Base-by-base conservation (phyloP, 1,140 invertebrate species). In the Drusus annulatus region DNA sequence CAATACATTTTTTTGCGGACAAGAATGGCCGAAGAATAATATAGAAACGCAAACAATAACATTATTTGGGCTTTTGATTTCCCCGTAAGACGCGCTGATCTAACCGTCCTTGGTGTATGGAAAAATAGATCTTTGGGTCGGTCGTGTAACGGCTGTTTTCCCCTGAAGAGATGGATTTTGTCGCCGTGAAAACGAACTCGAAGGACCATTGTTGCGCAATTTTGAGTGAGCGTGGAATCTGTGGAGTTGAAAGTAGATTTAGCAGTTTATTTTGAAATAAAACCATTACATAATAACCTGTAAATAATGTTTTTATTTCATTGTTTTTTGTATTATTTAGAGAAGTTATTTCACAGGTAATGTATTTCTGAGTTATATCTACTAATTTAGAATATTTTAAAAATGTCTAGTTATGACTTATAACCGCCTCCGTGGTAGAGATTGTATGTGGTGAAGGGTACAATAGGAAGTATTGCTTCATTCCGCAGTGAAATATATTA, bases 61-160 rank as follows among this genome's bases (percentile, higher is more conserved):
- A 82, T 79, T 82, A 52, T 36, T 36, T 36, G 80, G 21, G 63
- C 54, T 79, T 82, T 79, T 82, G 80, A 81, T 79, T 79, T 75
- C 71, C 50, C 28, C 23, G 63, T 56, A 80, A 45, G 31, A 62
- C 28, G 63, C 68, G 52, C 25, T 19, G 51, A 51, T 52, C 36
- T 19, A 25, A 71, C 63, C 68, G 68, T 25, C 7, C 45, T 71
- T 15, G 15, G 8, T 5, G 31, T 15, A 51, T 51, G n/a, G 65
- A 23, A 71, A 71, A 71, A 23, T 36, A 16, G n/a, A 17, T 19
- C 28, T 71, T 71, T 17, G 21, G 60, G 0, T 63, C 6, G 16
- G 5, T 15, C 15, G 25, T 16, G 16, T 63, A 63, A 63, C 45
- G 65, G 65, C 36, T 69, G 23, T 69, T 69, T 69, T 19, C 16